Base-by-base conservation (phyloP, 2,888 invertebrate species). In the Calameuta filiformis region DNA sequence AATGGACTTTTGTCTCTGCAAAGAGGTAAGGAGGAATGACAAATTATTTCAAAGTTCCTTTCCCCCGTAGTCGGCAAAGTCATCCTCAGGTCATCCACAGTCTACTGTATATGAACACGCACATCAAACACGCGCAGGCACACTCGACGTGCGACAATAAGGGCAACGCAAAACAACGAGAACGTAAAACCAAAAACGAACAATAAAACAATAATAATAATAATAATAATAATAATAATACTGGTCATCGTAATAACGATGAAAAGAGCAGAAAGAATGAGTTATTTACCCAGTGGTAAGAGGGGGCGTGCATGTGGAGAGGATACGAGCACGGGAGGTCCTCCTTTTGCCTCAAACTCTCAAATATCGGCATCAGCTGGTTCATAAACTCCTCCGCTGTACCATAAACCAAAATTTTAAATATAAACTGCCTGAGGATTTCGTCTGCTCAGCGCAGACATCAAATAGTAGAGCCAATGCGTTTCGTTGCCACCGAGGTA, bases 321-420 rank as follows among this genome's bases (percentile, higher is more conserved):
- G 97, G 97, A 93, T 96, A 97, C 91, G 97, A 96, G 93, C 96
- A 97, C 92, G 97, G 97, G 89, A 97, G 95, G 93, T 97, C 96
- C 93, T 97, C 97, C 92, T 96, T 96, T 92, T 96, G 96, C 92
- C 97, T 95, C 92, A 97, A 95, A 93, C 96, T 96, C 94, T 97
- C 97, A 95, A 98, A 97, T 93, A 98, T 97, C 92, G 97, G 97
- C 96, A 96, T 97, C 95, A 98, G 94, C 94, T 97, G 97, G 94
- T 95, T 96, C 95, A 98, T 95, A 94, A 97, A 97, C 94, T 97
- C 97, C 94, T 97, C 97, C 93, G 97, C 97, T 97, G 94, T 83
- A 89, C 87, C 91, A 91, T 82, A 88, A 88, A 88, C 81, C 85
- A 89, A 86, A 83, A 84, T 76, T 78, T 76, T 76, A 75, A 68